These are phyloP conservation scores for Bursaphelenchus okinawaensis DNA, from an alignment of 2,888 invertebrate genomes.

Conservation along the genomic window DNA sequence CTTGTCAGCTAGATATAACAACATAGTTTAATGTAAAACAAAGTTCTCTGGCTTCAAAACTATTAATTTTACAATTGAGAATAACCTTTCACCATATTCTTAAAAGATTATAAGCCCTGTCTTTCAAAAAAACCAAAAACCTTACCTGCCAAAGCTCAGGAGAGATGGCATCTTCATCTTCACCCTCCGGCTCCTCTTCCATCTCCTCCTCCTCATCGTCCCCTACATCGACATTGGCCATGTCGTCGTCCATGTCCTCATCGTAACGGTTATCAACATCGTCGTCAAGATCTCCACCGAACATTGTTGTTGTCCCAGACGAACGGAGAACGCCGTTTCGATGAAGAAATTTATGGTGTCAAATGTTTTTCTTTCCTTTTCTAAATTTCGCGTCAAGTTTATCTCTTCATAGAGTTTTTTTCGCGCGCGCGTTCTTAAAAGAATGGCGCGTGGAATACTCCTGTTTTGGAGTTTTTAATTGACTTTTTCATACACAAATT, in stretches of 20 bases:
- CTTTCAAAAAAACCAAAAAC: conserved; percentile 1
- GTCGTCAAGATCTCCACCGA: neutral
- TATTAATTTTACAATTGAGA: too few relatives aligned
- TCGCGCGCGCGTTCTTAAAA: too few relatives aligned
- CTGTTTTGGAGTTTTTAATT: too few relatives aligned
- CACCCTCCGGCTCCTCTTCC: conserved; percentile 59
- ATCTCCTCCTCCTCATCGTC: conserved; percentile 62
- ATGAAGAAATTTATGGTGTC: neutral
- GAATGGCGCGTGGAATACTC: too few relatives aligned
- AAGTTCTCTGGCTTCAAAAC: too few relatives aligned
- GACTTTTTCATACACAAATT: too few relatives aligned
- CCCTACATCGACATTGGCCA: conserved; percentile 13
- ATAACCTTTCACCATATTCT: too few relatives aligned
- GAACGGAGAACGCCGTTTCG: neutral
- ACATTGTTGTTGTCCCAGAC: neutral
- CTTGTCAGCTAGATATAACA: too few relatives aligned
- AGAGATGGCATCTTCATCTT: conserved; percentile 77
- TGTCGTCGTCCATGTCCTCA: conserved; percentile 15
- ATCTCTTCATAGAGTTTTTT: too few relatives aligned
- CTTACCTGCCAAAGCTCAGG: conserved; percentile 85
- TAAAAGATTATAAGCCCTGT: neutral
- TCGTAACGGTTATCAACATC: neutral
- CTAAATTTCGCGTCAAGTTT: neutral
- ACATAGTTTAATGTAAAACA: too few relatives aligned
- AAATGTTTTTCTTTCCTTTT: neutral